These are phyloP conservation scores for Penaeus vannamei DNA, from an alignment of 1,140 invertebrate genomes.

Conservation along the genomic window DNA sequence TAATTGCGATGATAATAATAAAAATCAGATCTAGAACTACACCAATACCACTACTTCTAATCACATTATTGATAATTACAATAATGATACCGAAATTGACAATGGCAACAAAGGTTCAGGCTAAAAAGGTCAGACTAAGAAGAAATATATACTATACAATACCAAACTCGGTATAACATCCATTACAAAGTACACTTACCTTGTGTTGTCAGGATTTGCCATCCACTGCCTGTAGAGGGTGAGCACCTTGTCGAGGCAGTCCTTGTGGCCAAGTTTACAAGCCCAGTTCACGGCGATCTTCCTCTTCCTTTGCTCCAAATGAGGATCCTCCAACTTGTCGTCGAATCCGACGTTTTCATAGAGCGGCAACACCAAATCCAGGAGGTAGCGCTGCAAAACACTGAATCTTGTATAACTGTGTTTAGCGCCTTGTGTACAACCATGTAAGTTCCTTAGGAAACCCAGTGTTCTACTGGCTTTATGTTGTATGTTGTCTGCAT, in stretches of 20 bases:
- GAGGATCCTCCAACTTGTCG: slow-evolving; percentile 52
- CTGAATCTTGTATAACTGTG: too few species aligned
- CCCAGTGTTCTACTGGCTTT: too few species aligned
- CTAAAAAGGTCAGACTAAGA: too few species aligned
- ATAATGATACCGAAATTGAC: too few species aligned
- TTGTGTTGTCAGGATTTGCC: slow-evolving; percentile 67
- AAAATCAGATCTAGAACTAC: too few species aligned
- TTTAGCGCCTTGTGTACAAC: too few species aligned
- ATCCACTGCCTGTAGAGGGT: slow-evolving; percentile 69
- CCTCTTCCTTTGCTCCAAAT: slow-evolving; percentile 64
- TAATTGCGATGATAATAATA: too few species aligned
- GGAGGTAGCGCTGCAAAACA: slow-evolving; percentile 54
- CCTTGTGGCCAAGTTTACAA: slow-evolving; percentile 60
- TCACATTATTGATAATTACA: too few species aligned
- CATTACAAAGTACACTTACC: slow-evolving; percentile 61
- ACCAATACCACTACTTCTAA: too few species aligned
- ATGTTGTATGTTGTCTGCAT: too few species aligned
- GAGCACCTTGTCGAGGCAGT: slow-evolving; percentile 69
- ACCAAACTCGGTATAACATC: background rate
- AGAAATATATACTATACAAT: background rate
- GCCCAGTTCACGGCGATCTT: slow-evolving; percentile 63
- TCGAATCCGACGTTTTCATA: slow-evolving; percentile 67
- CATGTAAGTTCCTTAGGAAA: too few species aligned
- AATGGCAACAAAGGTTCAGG: too few species aligned
- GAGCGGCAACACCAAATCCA: slow-evolving; percentile 61